These are phyloP conservation scores for Catocala sponsa DNA, from an alignment of 2,888 invertebrate species.

Conservation along the genomic window DNA sequence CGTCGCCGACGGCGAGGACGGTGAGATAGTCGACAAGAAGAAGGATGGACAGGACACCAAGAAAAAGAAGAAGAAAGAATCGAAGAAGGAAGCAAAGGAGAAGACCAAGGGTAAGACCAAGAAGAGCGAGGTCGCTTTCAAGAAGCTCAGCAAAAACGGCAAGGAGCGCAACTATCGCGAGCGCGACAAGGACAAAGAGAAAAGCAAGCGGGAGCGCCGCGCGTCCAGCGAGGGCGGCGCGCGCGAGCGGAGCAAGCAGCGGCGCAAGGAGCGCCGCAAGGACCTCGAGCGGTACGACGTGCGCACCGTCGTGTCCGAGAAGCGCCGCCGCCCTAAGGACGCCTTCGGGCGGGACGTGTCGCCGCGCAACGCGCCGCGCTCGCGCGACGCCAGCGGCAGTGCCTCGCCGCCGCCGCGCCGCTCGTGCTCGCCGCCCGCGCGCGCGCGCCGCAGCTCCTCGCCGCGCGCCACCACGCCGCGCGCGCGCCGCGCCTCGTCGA, in stretches of 20 bases:
- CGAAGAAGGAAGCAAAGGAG: slow-evolving; percentile 82
- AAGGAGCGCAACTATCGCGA: slow-evolving; percentile 91
- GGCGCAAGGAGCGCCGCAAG: slow-evolving; percentile 89
- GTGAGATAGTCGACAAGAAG: slow-evolving; percentile 87
- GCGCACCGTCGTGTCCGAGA: slow-evolving; percentile 92
- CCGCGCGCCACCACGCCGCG: slow-evolving; percentile 45
- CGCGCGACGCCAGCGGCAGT: slow-evolving; percentile 22
- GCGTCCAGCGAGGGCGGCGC: slow-evolving; percentile 53
- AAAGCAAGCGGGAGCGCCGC: slow-evolving; percentile 48
- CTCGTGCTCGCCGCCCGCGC: slow-evolving; percentile 52
- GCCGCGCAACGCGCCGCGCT: slow-evolving; percentile 59
- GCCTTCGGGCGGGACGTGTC: slow-evolving; percentile 93
- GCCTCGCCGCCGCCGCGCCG: slow-evolving; percentile 14
- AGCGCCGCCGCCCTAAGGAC: slow-evolving; percentile 90
- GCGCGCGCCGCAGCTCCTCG: slow-evolving; percentile 35
- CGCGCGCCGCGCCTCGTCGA: slow-evolving; percentile 50
- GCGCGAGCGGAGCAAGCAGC: slow-evolving; percentile 71
- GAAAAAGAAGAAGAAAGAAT: slow-evolving; percentile 86
- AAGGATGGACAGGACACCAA: slow-evolving; percentile 66
- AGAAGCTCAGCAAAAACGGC: slow-evolving; percentile 92
- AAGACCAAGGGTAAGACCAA: slow-evolving; percentile 81
- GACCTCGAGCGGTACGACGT: slow-evolving; percentile 95
- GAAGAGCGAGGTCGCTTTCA: slow-evolving; percentile 90
- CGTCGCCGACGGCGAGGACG: slow-evolving; percentile 82
- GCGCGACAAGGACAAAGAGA: slow-evolving; percentile 76